Evolutionary conservation across 2,888 invertebrate species (phyloP), one percentile per base, ranked within the genome.

Genomic region (Phymatocera aterrima): DNA sequence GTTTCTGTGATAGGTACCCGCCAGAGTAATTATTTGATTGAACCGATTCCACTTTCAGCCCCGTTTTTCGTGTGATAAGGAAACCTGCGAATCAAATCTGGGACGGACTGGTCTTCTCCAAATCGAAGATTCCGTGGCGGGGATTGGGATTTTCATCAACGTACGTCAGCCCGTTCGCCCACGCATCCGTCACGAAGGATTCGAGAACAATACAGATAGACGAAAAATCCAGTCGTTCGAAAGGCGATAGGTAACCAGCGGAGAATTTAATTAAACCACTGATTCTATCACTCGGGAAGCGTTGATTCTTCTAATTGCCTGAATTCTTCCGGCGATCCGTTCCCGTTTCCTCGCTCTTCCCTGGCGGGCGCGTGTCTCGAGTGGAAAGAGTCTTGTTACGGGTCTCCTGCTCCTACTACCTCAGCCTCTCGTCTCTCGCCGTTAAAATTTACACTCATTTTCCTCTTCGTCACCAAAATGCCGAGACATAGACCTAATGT

Each of bases 241-340:
- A 18, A 48, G 24, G 18, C n/a, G 48, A 6, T n/a, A n/a, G n/a
- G n/a, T n/a, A 51, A 65, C 3, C 65, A 15, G 43, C 5, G 3
- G 6, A 64, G 65, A 78, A 78, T 78, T 78, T 70, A 78, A 78
- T 78, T 78, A 70, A 70, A 78, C 54, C 54, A 54, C 78, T 40
- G 37, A 78, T 78, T 78, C 72, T 70, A 54, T 70, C 37, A 21
- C 57, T 37, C 5, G 40, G 40, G 70, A 70, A 65, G 72, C 78
- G 51, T 68, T 65, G 46, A 31, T 46, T 70, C 65, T 31, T 54
- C 54, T 70, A 78, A 78, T 78, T 78, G 70, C 70, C 65, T 24
- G 10, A 28, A 60, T 40, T 61, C 21, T 60, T 6, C 60, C 37
- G 31, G 28, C 60, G 34, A 72, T 72, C 18, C 18, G 31, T 18